These are phyloP conservation scores for Phasia obesa DNA, from an alignment of 2,888 invertebrate genomes.

Conservation along the genomic window DNA sequence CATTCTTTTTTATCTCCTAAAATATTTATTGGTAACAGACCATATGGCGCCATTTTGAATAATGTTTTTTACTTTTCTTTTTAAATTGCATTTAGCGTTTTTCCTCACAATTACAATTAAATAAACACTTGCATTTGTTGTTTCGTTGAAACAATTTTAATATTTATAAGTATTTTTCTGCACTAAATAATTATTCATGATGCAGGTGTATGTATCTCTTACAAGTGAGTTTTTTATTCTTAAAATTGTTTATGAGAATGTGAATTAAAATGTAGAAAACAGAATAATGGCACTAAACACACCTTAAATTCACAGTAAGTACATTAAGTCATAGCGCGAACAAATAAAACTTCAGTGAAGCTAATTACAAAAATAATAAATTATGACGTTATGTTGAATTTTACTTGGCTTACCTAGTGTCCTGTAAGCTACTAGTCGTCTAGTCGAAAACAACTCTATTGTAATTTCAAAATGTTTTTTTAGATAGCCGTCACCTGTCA, in stretches of 20 bases:
- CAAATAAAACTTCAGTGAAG: background rate
- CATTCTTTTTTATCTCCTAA: background rate
- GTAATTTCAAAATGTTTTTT: no score
- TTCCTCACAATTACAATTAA: constrained; percentile 48
- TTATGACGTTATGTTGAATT: no score
- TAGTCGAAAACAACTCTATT: no score
- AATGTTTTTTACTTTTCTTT: background rate
- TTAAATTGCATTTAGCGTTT: constrained; percentile 25
- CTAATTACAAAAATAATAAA: no score
- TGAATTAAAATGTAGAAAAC: background rate
- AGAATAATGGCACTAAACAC: constrained; percentile 35
- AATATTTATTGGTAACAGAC: background rate
- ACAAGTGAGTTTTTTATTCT: constrained; percentile 7
- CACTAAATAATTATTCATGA: constrained; percentile 48
- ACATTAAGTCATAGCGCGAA: constrained; percentile 1
- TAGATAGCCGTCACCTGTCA: no score
- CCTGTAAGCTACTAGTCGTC: no score
- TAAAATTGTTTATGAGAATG: constrained; percentile 24
- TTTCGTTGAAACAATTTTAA: background rate
- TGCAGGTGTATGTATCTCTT: constrained; percentile 53
- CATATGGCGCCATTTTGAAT: background rate
- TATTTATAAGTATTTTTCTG: constrained; percentile 23
- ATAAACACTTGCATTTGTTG: constrained; percentile 44
- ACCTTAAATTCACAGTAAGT: constrained; percentile 39
- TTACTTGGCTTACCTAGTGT: no score